Evolutionary conservation across 92 coral and sea anemone genomes (phyloP), one percentile per base, ranked within the genome.

Genomic region (Anthopleura xanthogrammica): DNA sequence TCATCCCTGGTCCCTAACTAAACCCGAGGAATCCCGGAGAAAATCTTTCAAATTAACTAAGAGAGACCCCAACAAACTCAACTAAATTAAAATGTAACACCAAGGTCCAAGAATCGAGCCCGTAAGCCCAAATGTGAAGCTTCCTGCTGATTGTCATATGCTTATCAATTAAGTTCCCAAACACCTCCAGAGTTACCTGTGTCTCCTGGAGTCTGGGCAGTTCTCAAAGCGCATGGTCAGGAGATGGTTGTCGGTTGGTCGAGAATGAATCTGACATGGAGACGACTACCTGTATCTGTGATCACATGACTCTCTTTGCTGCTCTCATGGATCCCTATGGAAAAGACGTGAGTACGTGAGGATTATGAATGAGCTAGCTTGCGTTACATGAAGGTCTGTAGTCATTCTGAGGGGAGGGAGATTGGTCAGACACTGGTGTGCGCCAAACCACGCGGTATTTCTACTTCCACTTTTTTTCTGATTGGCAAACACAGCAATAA

Each of bases 291-390:
- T 89, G 92, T 85, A 79, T 54, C 71, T 89, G 92, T 77, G 50
- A 89, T 80, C 92, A 89, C 70, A 76, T 89, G 86, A 89, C 92
- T 1, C 78, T 89, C 36, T 89, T 89, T 77, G 92, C 92, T 10
- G 92, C 85, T 29, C 72, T 89, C 80, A 87, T 89, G 86, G 88
- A 85, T 46, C 79, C 83, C 9, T 60, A 76, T 16, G 83, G 79
- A 9, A 72, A 20, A 64, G 62, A 76, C 1, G 75, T 82, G 80
- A 75, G 77, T 66, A 20, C 14, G 46, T 64, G 42, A 68, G 42
- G 74, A 68, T 24, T 23, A 12, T 68, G 42, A 42, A 36, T 36
- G 23, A 42, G 17, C 16, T 68, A n/a, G 29, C 36, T 4, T 23
- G 16, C 41, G 10, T 68, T 4, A 2, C 11, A 11, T 2, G 42